Percentiles rank a stretch among this genome's conserved stretches.
Conservation (phyloP, 2,113 vertebrate genomes). For the Onychostruthus taczanowskii region DNA sequence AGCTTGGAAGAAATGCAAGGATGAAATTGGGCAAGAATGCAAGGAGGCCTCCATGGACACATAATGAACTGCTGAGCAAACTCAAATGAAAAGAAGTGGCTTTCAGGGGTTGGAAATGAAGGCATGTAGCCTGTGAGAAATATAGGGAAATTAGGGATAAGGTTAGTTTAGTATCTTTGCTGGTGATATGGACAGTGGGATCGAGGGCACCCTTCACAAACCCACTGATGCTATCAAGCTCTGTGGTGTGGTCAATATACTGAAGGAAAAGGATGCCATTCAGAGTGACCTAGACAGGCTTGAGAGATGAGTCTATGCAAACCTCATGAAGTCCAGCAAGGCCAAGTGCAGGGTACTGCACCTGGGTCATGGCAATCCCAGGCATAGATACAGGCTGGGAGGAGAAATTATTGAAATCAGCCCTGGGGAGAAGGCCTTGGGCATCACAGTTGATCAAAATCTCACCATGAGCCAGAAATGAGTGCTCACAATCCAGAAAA, state of each 20-base stretch:
- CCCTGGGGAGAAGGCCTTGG: neutral
- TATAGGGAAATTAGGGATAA: neutral
- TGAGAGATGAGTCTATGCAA: neutral
- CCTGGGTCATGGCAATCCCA: neutral
- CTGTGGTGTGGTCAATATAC: neutral
- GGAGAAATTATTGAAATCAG: neutral
- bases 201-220: neutral
- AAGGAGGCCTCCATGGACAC: neutral
- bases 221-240: neutral
- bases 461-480: neutral
- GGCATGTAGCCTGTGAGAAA: accelerated
- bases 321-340: neutral
- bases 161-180: neutral
- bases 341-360: neutral
- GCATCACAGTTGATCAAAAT: neutral
- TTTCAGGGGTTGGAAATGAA: neutral
- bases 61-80: neutral
- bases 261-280: neutral
- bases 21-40: neutral
- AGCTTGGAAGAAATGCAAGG: neutral
- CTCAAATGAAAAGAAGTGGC: neutral
- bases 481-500: neutral
- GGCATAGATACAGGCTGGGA: neutral
- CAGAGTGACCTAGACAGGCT: neutral
- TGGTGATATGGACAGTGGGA: neutral